Conservation (phyloP, 2,888 invertebrate genomes). For the Troilus luridus region DNA sequence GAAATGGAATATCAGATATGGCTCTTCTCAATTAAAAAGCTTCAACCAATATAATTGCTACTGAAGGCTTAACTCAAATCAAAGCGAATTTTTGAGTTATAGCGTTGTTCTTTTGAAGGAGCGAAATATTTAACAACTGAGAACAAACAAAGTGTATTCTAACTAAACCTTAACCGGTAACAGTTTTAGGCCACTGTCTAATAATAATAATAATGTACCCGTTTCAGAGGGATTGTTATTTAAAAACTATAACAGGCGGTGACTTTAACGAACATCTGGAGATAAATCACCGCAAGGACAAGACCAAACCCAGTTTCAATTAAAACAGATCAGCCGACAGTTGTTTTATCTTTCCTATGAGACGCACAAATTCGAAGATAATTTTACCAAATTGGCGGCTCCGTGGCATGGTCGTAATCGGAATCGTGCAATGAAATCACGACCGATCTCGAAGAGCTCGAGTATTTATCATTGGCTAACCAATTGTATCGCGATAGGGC, state of each 20-base stretch:
- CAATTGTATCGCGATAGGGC: constrained; percentile 11
- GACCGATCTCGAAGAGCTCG: neutral
- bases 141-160: too few species aligned
- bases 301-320: constrained; percentile 12
- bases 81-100: too few species aligned
- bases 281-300: neutral
- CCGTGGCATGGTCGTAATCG: neutral
- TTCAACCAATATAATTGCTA: too few species aligned
- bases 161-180: too few species aligned
- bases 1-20: too few species aligned
- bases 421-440: constrained; percentile 42
- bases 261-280: neutral
- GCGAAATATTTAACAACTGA: too few species aligned
- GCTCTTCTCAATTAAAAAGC: too few species aligned
- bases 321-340: constrained; percentile 15
- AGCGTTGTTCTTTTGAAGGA: too few species aligned
- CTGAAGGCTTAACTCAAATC: too few species aligned
- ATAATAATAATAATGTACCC: neutral
- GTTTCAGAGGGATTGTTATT: neutral
- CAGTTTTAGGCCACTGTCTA: too few species aligned
- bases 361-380: constrained; percentile 42
- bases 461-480: constrained; percentile 41
- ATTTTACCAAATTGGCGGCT: constrained; percentile 44
- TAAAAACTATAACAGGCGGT: neutral
- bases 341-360: constrained; percentile 8